Conservation (phyloP, 2,113 vertebrate genomes). For the Chrysochloris asiatica region DNA sequence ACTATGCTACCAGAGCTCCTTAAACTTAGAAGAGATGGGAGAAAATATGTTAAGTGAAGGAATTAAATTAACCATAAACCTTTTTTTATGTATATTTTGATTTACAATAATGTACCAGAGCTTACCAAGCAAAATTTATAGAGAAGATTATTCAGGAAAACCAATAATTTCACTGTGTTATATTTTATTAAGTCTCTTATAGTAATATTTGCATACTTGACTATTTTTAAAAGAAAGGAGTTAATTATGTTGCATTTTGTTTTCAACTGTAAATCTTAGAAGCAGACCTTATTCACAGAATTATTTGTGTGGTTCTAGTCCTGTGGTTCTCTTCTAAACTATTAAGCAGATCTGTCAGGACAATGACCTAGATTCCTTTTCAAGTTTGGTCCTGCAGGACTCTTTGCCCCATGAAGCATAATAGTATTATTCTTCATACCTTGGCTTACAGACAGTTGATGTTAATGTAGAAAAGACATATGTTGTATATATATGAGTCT, state of each 20-base stretch:
- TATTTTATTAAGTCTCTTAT: not conserved
- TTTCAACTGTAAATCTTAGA: slow-evolving; percentile 30
- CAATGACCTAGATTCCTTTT: slow-evolving; percentile 65
- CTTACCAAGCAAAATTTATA: slow-evolving; percentile 43
- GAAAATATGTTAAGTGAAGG: not conserved
- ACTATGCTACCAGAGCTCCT: too few species aligned
- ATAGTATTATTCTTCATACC: slow-evolving; percentile 51
- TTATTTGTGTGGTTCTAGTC: slow-evolving; percentile 27
- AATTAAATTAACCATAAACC: not conserved
- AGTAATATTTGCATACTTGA: not conserved
- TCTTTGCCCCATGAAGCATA: not conserved
- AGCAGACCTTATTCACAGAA: slow-evolving; percentile 2
- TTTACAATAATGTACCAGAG: slow-evolving; percentile 1
- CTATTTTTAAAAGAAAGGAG: slow-evolving; percentile 7
- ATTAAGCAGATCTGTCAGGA: slow-evolving; percentile 59
- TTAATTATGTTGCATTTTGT: slow-evolving; percentile 11
- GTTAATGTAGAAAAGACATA: slow-evolving; percentile 8
- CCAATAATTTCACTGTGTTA: not conserved
- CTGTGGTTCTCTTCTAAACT: slow-evolving; percentile 14
- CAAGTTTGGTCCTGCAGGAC: slow-evolving; percentile 63
- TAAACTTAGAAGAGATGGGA: too few species aligned
- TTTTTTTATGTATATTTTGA: not conserved
- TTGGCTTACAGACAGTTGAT: slow-evolving; percentile 44
- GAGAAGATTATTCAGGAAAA: not conserved
- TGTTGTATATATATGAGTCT: not conserved